Conservation (phyloP, 2,797 vertebrate species). For the Sylvia borin region DNA sequence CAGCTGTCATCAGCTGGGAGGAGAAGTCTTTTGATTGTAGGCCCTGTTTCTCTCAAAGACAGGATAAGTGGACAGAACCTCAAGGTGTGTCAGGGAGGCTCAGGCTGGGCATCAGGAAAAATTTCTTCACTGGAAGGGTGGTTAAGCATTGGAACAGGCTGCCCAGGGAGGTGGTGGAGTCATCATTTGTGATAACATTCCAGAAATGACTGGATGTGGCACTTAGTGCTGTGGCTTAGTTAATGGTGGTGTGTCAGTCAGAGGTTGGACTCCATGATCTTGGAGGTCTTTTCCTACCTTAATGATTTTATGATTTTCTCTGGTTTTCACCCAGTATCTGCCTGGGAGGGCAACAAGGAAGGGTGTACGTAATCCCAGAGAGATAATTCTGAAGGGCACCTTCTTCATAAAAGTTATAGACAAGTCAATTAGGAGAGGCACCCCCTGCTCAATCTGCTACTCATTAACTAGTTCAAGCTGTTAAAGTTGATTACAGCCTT, state of each 20-base stretch:
- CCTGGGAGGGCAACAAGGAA: neutral
- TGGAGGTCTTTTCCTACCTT: neutral
- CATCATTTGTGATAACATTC: neutral
- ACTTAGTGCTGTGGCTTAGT: neutral
- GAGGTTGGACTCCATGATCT: rapidly evolving
- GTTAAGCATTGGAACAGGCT: neutral
- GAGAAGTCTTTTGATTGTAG: neutral
- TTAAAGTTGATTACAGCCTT: neutral
- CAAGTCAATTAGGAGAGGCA: neutral
- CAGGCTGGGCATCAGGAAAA: neutral
- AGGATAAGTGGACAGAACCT: neutral
- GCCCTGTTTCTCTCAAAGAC: neutral
- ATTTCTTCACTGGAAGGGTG: neutral
- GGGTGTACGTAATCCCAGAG: neutral
- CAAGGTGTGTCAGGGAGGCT: neutral
- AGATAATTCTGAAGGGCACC: neutral
- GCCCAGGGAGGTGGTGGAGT: neutral
- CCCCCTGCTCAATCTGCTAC: neutral
- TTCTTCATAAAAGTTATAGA: neutral
- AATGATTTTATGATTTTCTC: neutral
- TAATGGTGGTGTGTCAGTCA: neutral
- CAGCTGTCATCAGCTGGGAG: neutral
- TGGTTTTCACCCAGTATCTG: neutral
- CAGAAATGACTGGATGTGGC: neutral
- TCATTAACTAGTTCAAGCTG: neutral